phyloP scores from a whole-genome alignment of 2,888 invertebrate genomes.

The Trichopoda pennipes region DNA sequence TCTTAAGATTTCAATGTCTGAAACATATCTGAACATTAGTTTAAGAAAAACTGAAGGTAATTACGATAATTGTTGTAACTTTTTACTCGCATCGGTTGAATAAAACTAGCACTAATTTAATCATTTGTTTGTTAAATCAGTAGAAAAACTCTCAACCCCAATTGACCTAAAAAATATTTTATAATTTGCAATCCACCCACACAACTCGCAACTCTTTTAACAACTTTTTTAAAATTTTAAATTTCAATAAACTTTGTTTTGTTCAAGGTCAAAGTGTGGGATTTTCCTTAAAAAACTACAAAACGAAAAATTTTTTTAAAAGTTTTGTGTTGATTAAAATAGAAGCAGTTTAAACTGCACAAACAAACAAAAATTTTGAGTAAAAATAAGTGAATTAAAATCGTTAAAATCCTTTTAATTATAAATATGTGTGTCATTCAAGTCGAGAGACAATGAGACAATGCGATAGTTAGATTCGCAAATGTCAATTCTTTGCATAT shows the following conservation, averaged over 20 bases:
- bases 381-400: too few species aligned
- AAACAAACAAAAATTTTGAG: too few species aligned
- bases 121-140: constrained; percentile 30
- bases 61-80: constrained; percentile 29
- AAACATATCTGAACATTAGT: too few species aligned
- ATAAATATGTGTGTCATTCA: too few species aligned
- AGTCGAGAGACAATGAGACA: too few species aligned
- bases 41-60: constrained; percentile 14
- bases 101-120: constrained; percentile 32
- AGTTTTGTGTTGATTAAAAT: background rate
- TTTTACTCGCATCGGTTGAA: constrained; percentile 39
- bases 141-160: background rate
- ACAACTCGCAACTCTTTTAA: constrained; percentile 1
- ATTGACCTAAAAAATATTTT: background rate
- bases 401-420: too few species aligned
- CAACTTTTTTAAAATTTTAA: background rate
- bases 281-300: background rate
- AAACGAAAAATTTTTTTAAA: background rate
- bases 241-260: constrained; percentile 8
- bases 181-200: background rate
- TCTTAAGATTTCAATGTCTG: too few species aligned
- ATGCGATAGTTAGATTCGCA: too few species aligned
- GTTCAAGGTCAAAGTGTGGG: constrained; percentile 51
- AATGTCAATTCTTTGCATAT: too few species aligned
- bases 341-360: background rate